Evolutionary conservation across 2,888 invertebrate species (phyloP), one percentile per base, ranked within the genome.

Genomic region (Ommatoiulus sabulosus): DNA sequence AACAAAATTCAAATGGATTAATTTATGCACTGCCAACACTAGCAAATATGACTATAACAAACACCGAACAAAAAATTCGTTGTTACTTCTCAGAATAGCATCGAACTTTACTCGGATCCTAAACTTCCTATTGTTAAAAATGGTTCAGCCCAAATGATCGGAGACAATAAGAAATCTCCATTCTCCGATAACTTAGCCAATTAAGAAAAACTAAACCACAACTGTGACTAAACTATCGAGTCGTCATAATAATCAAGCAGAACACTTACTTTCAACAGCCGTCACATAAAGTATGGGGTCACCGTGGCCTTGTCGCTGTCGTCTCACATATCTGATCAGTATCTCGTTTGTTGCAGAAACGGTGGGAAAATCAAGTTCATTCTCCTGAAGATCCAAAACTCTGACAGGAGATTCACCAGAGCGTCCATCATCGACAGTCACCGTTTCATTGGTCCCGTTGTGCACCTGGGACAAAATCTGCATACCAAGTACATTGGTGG

Each of bases 281-380:
- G 96, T 96, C 0, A 97, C 92, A 87, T 96, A 95, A 72, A 98
- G 92, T 0, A 97, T 97, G 0, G 96, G 95, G 88, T 97, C 96
- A 17, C 98, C 98, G 84, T 96, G 92, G 3, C 63, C 57, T 24
- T 87, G 87, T 24, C 43, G 24, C 44, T 87, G 63, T 1, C 35
- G 63, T 17, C 87, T 44, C 72, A 35, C 87, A 43, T 88, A 88
- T 43, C n/a, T 86, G 35, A 88, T 52, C 17, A 44, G 63, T 43
- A 88, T n/a, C 24, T 88, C 43, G n/a, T 46, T 52, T 17, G 20
- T 48, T 43, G 6, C 10, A 35, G 88, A 85, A 7, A 46, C 52
- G 0, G 44, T 88, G 5, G 88, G 88, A 57, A 88, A 88, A 3
- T 52, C 24, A 1, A 88, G 35, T 1, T 85, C 85, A 15, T 88